phyloP scores from a whole-genome alignment of 1,140 invertebrate genomes.

The Stratiolaelaps scimitus region DNA sequence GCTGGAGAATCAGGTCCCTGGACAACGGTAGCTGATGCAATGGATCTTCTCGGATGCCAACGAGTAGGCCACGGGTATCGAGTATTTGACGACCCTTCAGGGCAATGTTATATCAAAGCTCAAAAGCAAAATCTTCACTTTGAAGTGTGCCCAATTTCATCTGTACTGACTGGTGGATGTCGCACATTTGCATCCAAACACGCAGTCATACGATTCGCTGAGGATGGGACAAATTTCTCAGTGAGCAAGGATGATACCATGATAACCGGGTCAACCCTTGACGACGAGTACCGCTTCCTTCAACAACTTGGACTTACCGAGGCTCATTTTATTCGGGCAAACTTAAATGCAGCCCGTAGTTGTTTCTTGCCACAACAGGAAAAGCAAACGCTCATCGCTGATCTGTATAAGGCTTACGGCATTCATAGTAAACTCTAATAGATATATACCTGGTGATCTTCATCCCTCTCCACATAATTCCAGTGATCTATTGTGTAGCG shows the following conservation, averaged over 20 bases:
- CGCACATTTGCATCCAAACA: constrained; percentile 37
- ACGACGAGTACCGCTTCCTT: constrained; percentile 45
- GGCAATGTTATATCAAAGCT: constrained; percentile 43
- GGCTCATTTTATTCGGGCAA: constrained; percentile 44
- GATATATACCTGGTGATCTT: too few species aligned
- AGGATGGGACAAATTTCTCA: constrained; percentile 50
- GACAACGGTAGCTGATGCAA: constrained; percentile 43
- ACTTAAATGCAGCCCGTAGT: constrained; percentile 45
- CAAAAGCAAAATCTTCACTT: constrained; percentile 44
- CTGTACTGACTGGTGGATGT: constrained; percentile 46
- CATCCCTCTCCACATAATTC: too few species aligned
- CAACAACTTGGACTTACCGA: constrained; percentile 45
- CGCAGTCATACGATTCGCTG: constrained; percentile 45
- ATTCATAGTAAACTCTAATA: constrained; percentile 31
- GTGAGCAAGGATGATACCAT: constrained; percentile 52
- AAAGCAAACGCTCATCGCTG: constrained; percentile 42
- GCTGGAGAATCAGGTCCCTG: constrained; percentile 48
- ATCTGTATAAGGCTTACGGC: constrained; percentile 37
- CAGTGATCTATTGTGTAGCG: too few species aligned
- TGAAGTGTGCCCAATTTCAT: constrained; percentile 50
- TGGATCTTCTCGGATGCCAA: constrained; percentile 47
- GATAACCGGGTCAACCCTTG: constrained; percentile 44
- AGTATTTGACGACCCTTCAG: constrained; percentile 43
- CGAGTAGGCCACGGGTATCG: constrained; percentile 53
- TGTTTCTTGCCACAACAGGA: constrained; percentile 44